These are phyloP conservation scores for Tetheella fluctuosa DNA, from an alignment of 2,888 invertebrate genomes.

Conservation along the genomic window DNA sequence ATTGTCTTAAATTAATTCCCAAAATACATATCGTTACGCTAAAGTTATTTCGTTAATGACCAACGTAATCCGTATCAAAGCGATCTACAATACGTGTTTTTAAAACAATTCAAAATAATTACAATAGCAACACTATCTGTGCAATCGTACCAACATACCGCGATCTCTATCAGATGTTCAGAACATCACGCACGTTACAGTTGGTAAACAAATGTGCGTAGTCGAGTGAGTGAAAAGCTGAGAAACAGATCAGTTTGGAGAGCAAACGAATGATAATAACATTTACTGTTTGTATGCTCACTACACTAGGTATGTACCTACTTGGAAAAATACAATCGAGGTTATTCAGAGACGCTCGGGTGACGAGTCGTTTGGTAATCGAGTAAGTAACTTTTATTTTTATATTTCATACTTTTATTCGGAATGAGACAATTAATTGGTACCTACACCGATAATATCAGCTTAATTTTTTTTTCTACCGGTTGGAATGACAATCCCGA, in stretches of 20 bases:
- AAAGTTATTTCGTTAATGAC: not conserved
- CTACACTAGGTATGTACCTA: no score
- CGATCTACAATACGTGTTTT: conserved; percentile 19
- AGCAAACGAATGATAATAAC: not conserved
- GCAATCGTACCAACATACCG: conserved; percentile 31
- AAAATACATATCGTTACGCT: conserved; percentile 5
- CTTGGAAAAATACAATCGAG: no score
- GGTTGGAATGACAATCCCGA: no score
- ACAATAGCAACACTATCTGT: conserved; percentile 33
- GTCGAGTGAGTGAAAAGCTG: no score
- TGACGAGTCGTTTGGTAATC: no score
- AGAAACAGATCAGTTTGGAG: not conserved
- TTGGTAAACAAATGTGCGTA: not conserved
- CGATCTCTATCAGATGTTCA: conserved; percentile 43
- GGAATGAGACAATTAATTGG: no score
- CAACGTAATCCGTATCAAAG: not conserved
- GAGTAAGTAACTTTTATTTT: no score
- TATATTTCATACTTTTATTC: no score
- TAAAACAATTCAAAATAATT: conserved; percentile 31
- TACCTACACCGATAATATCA: no score
- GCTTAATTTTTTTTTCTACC: no score
- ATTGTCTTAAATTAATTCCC: not conserved
- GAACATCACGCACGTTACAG: conserved; percentile 25
- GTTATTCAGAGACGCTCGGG: no score
- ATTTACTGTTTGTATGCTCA: no score